Base-by-base conservation (phyloP, 2,113 vertebrate genomes). In the Turdus rufiventris region DNA sequence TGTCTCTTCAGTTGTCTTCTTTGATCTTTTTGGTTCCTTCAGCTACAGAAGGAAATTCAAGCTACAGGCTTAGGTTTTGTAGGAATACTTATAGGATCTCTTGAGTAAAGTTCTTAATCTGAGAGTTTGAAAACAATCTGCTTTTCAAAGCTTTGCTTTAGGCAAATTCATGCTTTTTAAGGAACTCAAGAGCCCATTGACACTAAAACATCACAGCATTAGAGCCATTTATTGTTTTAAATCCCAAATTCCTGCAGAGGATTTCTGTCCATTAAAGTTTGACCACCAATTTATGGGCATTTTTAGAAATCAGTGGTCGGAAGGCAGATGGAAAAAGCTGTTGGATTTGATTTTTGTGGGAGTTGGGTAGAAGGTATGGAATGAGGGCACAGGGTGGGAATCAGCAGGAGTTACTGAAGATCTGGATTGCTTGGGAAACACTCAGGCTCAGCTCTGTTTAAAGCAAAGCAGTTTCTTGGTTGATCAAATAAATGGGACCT, bases 111-210 rank as follows among this genome's bases (percentile, higher is more conserved):
- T 40, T 77, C 11, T 50, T 66, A 40, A 40, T 10, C 13, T 42
- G 29, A 18, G 31, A 47, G 9, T 53, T 71, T 48, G 47, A 48
- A 74, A 74, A 34, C 15, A 24, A 4, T 43, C 38, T 38, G 26
- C 2, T 61, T 53, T 43, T 54, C 9, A 23, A 68, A 36, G 31
- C 26, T 93, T 53, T 14, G 8, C 23, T 42, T 72, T 10, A 8
- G 45, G 23, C 33, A 51, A 51, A 70, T 34, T 19, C 1, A 5
- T 43, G 48, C 5, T 40, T 76, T 84, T 50, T 54, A 34, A 72
- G 34, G 47, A 75, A 71, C 17, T 7, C 0, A 0, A 33, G 60
- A 47, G 16, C 8, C 45, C 3, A 0, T 5, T 65, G 53, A 21
- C 38, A 18, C 38, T 65, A 18, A 50, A 65, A 62, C 13, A 21